Evolutionary conservation across 1,140 invertebrate species (phyloP), one percentile per base, ranked within the genome.

Genomic region (Asobara japonica): DNA sequence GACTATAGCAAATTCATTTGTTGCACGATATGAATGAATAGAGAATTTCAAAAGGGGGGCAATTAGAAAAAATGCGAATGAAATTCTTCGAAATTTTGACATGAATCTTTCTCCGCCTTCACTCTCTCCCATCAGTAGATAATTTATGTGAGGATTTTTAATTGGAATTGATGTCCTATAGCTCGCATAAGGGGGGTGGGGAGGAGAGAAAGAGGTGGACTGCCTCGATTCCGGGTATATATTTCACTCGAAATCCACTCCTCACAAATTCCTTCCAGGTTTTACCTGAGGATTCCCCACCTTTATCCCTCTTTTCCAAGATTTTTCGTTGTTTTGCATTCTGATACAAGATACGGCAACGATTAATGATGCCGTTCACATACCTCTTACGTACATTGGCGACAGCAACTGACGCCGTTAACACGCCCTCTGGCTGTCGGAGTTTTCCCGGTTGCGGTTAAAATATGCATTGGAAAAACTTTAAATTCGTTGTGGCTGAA

Each of bases 111-210:
- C n/a, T n/a, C n/a, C n/a, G n/a, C n/a, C n/a, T n/a, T n/a, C n/a
- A n/a, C 11, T 41, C 36, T 22, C 30, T 25, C 16, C 16, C 25
- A 70, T 70, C 20, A 30, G 33, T 36, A 27, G 13, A 64, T 48
- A 64, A 70, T 70, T 62, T 70, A 64, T 45, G 16, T 11, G 25
- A 10, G 25, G 33, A 8, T 70, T 30, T 62, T 70, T 70, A 70
- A 70, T 70, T 70, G 33, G 60, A 64, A 70, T 70, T 64, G 10
- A 70, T 48, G 36, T 64, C 56, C 27, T 51, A 33, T 31, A 13
- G 16, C 7, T 31, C 13, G 11, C 18, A 45, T 11, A n/a, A 16
- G 13, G 18, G 51, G 51, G 10, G 5, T 11, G 31, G 31, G 31
- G 31, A 36, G 31, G 11, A 36, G 11, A 36, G 31, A 36, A 36